These are phyloP conservation scores for Fistularia commersonii DNA, from an alignment of 2,797 vertebrate species.

Conservation along the genomic window DNA sequence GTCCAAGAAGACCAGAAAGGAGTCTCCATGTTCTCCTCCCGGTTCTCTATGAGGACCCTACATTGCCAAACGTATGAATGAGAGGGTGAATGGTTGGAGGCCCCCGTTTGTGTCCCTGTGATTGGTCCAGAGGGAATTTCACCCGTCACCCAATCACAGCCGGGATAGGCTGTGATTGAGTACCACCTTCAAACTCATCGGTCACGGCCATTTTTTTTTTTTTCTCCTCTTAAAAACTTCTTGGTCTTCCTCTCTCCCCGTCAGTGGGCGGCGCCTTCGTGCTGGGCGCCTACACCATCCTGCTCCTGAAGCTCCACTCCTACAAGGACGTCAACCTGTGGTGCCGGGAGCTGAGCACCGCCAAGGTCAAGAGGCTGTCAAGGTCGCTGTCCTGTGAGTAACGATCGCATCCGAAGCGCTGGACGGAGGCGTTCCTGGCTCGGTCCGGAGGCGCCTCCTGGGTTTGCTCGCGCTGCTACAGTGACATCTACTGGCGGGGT, in stretches of 20 bases:
- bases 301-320: constrained; percentile 90
- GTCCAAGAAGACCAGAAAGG: too few species aligned
- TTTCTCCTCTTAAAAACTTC: too few species aligned
- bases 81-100: too few species aligned
- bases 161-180: too few species aligned
- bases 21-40: too few species aligned
- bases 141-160: too few species aligned
- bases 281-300: constrained; percentile 77
- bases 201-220: too few species aligned
- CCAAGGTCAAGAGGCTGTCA: constrained; percentile 68
- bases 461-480: constrained; percentile 25
- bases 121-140: too few species aligned
- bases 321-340: constrained; percentile 88
- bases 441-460: background rate
- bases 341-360: constrained; percentile 76
- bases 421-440: background rate
- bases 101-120: too few species aligned
- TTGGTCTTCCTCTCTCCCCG: constrained; percentile 7
- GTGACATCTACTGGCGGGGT: constrained; percentile 54
- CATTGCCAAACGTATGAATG: too few species aligned
- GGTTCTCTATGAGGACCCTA: too few species aligned
- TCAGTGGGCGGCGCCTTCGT: constrained; percentile 79
- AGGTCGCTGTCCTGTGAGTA: constrained; percentile 82
- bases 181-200: too few species aligned
- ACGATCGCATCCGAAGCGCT: constrained; percentile 2